phyloP scores from a whole-genome alignment of 2,797 vertebrate species.

The Alcedo quadribrachys region DNA sequence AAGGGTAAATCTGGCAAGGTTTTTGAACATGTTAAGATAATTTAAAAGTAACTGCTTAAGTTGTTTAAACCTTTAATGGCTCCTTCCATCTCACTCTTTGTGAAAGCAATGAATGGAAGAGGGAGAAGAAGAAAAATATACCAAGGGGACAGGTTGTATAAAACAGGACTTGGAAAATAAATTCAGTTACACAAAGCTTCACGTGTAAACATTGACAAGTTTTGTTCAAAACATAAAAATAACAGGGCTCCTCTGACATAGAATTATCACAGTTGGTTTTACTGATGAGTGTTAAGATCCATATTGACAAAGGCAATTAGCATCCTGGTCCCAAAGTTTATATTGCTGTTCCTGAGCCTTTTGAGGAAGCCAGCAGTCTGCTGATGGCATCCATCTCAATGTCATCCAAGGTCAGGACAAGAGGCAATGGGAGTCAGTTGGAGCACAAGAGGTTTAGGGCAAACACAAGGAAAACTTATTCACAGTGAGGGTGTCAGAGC shows the following conservation, averaged over 20 bases:
- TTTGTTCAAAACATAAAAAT: neutral
- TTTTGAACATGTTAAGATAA: slow-evolving; percentile 47
- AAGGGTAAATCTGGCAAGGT: slow-evolving; percentile 49
- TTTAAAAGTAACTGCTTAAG: slow-evolving; percentile 44
- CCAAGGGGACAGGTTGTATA: neutral
- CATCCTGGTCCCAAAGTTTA: fast-evolving
- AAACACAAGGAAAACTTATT: no score
- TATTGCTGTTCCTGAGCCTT: neutral
- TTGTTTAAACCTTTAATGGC: slow-evolving; percentile 53
- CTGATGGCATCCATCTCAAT: neutral
- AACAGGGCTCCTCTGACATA: neutral
- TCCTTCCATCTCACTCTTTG: slow-evolving; percentile 7
- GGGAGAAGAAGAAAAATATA: neutral
- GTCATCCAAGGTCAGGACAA: no score
- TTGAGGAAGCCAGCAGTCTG: neutral
- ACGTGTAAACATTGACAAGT: neutral
- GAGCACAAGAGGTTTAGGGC: no score
- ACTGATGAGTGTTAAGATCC: neutral
- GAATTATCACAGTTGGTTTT: neutral
- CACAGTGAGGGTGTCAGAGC: no score
- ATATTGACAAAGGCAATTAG: neutral
- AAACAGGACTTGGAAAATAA: neutral
- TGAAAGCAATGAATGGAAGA: neutral
- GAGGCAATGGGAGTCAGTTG: no score
- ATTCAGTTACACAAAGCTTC: neutral